Percentiles rank a stretch among this genome's conserved stretches.
Conservation (phyloP, 2,888 invertebrate genomes). For the Dynastes tityus region DNA sequence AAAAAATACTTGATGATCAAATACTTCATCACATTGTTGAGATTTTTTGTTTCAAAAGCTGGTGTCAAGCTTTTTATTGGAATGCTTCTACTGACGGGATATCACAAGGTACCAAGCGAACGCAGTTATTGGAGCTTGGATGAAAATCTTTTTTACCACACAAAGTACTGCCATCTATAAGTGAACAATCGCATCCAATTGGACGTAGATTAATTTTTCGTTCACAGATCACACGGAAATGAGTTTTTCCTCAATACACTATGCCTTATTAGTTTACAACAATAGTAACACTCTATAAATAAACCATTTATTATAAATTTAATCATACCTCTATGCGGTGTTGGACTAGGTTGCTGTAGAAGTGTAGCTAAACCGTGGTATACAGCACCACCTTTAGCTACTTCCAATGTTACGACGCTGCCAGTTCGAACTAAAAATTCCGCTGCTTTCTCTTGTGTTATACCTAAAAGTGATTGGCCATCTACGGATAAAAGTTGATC, state of each 20-base stretch:
- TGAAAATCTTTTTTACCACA: too few relatives aligned
- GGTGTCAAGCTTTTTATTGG: too few relatives aligned
- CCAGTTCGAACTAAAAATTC: conserved; percentile 96
- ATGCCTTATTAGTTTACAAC: neutral
- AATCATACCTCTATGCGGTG: conserved; percentile 81
- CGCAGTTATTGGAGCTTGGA: too few relatives aligned
- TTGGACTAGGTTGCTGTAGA: conserved; percentile 91
- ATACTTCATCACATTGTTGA: too few relatives aligned
- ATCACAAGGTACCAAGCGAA: too few relatives aligned
- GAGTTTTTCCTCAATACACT: conserved; percentile 7
- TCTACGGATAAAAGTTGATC: conserved; percentile 98
- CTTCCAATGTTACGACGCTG: conserved; percentile 93
- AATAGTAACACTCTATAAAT: neutral
- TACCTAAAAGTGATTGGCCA: conserved; percentile 85
- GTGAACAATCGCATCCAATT: too few relatives aligned
- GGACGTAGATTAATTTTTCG: too few relatives aligned
- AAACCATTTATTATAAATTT: neutral
- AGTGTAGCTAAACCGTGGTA: conserved; percentile 96
- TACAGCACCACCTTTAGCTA: conserved; percentile 98
- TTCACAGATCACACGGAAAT: neutral
- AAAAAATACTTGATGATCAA: too few relatives aligned
- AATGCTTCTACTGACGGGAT: too few relatives aligned
- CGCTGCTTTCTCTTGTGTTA: conserved; percentile 91
- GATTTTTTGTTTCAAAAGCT: too few relatives aligned
- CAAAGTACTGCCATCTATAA: too few relatives aligned